Evolutionary conservation across 2,113 vertebrate genomes (phyloP), one percentile per base, ranked within the genome.

Genomic region (Procavia capensis): DNA sequence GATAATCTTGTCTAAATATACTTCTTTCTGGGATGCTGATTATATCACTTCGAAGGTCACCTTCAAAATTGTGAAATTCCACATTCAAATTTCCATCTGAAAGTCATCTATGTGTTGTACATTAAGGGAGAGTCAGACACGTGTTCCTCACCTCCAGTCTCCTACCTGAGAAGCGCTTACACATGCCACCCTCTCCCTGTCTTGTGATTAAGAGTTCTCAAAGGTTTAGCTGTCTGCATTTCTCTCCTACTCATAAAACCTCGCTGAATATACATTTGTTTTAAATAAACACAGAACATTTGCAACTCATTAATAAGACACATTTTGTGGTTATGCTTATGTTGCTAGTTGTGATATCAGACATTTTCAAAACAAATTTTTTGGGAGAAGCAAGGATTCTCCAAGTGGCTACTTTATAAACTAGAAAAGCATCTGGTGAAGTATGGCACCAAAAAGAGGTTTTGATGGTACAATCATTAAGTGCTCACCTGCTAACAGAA

Each of bases 301-400:
- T 80, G 66, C 79, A 92, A 90, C 43, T 88, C 47, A 91, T 36
- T 75, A 82, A 31, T 76, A 27, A 87, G 72, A 94, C 0, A 41
- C 39, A 79, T 91, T 93, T 91, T 76, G 89, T 9, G 2, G 36
- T 92, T 88, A 59, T 59, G 85, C 25, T 88, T 92, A 50, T 13
- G 72, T 27, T 84, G 13, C 3, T 85, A 74, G 41, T 57, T 66
- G 5, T 85, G 39, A 85, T 66, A 50, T 25, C 25, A 54, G 11
- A 78, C 63, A 96, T 80, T 85, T 36, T 43, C 31, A 79, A 61
- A 70, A 75, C 0, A 63, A 29, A 94, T 8, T 25, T 82, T 9
- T 57, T 80, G 34, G 11, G 17, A 86, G 66, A 95, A 43, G 34
- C 27, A 93, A 90, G 85, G 34, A 5, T 45, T 93, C 66, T 91